phyloP scores from a whole-genome alignment of 1,140 invertebrate genomes.

The Choristoneura fumiferana region DNA sequence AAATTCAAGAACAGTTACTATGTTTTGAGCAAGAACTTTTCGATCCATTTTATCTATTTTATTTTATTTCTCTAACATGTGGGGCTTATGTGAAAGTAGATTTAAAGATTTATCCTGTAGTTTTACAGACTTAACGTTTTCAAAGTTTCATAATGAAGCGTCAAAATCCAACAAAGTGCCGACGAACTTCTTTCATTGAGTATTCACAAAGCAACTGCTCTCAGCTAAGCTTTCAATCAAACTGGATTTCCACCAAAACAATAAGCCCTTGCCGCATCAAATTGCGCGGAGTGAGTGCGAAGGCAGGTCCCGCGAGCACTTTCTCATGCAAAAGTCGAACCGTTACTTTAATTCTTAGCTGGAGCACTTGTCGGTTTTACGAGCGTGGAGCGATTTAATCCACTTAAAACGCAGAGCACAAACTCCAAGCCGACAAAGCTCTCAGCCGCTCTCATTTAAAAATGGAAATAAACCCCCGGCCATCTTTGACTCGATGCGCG shows the following conservation, averaged over 20 bases:
- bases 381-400: constrained; percentile 77
- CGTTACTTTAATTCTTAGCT: constrained; percentile 77
- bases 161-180: constrained; percentile 41
- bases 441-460: constrained; percentile 77
- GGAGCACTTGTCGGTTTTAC: constrained; percentile 77
- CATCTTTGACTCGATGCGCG: constrained; percentile 73
- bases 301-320: constrained; percentile 61
- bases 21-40: constrained; percentile 45
- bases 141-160: too few relatives aligned
- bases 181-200: constrained; percentile 68
- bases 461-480: constrained; percentile 75
- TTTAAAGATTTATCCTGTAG: too few relatives aligned
- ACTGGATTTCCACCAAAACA: constrained; percentile 50
- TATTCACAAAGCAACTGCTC: constrained; percentile 62
- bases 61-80: too few relatives aligned
- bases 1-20: constrained; percentile 65
- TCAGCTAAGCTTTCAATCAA: constrained; percentile 55
- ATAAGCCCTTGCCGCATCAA: constrained; percentile 52
- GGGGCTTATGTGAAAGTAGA: too few relatives aligned
- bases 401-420: constrained; percentile 78
- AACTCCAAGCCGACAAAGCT: constrained; percentile 76
- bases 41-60: constrained; percentile 49
- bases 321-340: constrained; percentile 78
- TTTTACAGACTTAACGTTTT: too few relatives aligned
- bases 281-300: constrained; percentile 62